phyloP scores from a whole-genome alignment of 2,888 invertebrate genomes.

The Drosophila mimica region DNA sequence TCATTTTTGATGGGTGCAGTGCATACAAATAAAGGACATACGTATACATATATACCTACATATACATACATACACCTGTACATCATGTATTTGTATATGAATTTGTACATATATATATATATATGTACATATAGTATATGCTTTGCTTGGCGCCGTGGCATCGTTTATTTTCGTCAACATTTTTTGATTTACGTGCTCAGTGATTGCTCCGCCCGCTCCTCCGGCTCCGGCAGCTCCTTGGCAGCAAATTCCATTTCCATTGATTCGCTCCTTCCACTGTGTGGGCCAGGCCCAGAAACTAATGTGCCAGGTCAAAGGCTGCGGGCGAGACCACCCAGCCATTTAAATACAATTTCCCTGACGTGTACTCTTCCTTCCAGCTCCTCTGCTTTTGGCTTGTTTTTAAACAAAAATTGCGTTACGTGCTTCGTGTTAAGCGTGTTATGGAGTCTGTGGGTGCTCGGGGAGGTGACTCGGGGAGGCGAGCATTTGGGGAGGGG shows the following conservation, averaged over 20 bases:
- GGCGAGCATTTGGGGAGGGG: not conserved
- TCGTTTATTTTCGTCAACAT: conserved; percentile 69
- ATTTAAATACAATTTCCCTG: conserved; percentile 61
- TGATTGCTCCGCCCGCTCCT: conserved; percentile 44
- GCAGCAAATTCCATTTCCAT: conserved; percentile 21
- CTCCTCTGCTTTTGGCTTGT: conserved; percentile 7
- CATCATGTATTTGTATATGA: not conserved
- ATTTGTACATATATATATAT: not conserved
- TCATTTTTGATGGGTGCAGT: not conserved
- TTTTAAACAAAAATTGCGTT: conserved; percentile 51
- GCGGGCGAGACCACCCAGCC: conserved; percentile 35
- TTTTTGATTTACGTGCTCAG: conserved; percentile 68
- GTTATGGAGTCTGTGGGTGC: conserved; percentile 8
- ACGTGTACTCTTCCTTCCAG: conserved; percentile 20
- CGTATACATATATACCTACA: not conserved
- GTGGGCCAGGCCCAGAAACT: conserved; percentile 28
- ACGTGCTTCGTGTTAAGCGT: conserved; percentile 47
- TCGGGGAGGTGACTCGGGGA: not conserved
- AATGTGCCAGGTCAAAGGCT: conserved; percentile 61
- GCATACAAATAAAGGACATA: not conserved
- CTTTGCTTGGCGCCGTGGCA: conserved; percentile 18
- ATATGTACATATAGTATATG: not conserved
- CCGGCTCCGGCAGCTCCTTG: not conserved
- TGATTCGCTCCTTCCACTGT: not conserved
- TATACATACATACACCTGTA: not conserved